phyloP scores from a whole-genome alignment of 2,888 invertebrate genomes.

The Sminthurinus aureus region DNA sequence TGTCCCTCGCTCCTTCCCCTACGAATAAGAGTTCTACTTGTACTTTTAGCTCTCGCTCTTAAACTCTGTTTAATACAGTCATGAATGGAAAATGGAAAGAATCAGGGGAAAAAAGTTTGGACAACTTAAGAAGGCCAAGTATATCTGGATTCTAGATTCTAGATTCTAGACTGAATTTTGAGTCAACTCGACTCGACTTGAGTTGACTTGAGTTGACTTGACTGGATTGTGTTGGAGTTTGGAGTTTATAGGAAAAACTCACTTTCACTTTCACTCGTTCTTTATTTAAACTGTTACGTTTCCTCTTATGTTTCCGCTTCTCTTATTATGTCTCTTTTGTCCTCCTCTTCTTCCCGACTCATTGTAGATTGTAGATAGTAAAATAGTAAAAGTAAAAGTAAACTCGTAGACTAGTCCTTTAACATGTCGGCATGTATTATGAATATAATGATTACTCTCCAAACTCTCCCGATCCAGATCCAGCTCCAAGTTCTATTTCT shows the following conservation, averaged over 20 bases:
- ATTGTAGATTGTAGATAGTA: too few relatives aligned
- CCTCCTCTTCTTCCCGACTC: too few relatives aligned
- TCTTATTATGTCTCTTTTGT: too few relatives aligned
- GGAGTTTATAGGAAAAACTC: neutral
- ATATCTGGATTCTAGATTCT: neutral
- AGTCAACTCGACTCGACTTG: too few relatives aligned
- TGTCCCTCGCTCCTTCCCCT: neutral
- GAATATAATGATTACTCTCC: neutral
- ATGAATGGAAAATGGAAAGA: neutral
- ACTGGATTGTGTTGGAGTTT: too few relatives aligned
- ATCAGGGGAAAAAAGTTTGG: slow-evolving; percentile 3
- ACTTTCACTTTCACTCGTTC: neutral
- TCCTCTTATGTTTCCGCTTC: too few relatives aligned
- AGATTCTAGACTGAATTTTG: too few relatives aligned
- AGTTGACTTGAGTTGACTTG: too few relatives aligned
- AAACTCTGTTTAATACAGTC: neutral
- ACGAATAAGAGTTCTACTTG: neutral
- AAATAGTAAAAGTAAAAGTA: too few relatives aligned
- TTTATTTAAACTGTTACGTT: neutral
- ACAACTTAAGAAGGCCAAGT: slow-evolving; percentile 20
- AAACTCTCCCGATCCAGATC: neutral
- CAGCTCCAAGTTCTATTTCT: too few relatives aligned
- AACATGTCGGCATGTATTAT: neutral
- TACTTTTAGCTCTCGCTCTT: neutral
- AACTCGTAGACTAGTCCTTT: neutral